Evolutionary conservation across 2,113 vertebrate species (phyloP).

Genomic region (Forbesichthys papilliferus): DNA sequence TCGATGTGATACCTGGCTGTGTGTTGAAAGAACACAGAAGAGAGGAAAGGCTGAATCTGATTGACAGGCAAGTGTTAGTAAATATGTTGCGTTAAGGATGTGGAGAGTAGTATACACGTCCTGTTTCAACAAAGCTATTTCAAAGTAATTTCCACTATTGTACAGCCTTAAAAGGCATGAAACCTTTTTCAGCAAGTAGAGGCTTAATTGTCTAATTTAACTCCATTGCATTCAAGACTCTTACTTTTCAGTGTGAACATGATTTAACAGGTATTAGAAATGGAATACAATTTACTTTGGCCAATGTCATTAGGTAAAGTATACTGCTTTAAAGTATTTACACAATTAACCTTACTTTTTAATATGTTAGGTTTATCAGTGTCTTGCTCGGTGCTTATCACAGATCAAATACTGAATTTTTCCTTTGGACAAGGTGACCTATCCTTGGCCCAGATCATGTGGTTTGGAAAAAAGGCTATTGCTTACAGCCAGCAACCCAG

Average conservation of each 20-base stretch:
- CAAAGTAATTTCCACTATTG: neutral
- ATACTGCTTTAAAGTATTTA: neutral
- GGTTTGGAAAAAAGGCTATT: slow-evolving; percentile 20
- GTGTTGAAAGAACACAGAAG: slow-evolving; percentile 25
- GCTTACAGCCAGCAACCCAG: slow-evolving; percentile 13
- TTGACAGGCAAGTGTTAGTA: slow-evolving; percentile 28
- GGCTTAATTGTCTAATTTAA: too few species aligned
- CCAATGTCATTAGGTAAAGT: too few species aligned
- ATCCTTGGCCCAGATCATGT: neutral
- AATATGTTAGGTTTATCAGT: neutral
- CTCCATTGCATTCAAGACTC: too few species aligned
- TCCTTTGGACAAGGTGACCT: slow-evolving; percentile 39
- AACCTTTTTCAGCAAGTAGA: neutral
- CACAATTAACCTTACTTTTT: neutral
- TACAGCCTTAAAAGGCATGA: neutral
- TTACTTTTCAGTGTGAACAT: too few species aligned
- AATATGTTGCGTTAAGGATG: neutral
- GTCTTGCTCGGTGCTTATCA: neutral
- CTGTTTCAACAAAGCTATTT: neutral
- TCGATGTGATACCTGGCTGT: slow-evolving; percentile 57
- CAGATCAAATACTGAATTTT: neutral
- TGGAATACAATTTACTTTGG: neutral
- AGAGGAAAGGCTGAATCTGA: slow-evolving; percentile 13
- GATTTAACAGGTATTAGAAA: neutral
- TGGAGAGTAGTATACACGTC: neutral